Conservation (phyloP, 2,113 vertebrate species). For the Columba livia region DNA sequence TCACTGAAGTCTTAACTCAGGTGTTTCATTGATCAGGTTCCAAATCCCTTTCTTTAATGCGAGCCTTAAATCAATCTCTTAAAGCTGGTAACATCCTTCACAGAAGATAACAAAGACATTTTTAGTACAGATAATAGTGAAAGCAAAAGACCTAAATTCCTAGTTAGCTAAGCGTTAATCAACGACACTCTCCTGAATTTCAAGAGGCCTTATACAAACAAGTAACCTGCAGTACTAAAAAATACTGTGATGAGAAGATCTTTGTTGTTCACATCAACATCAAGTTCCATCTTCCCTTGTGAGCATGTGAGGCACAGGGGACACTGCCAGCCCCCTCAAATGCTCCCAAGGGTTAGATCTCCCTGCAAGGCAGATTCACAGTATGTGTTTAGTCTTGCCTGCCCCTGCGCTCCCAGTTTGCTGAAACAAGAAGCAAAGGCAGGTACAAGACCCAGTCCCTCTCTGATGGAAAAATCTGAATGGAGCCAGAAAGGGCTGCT, state of each 20-base stretch:
- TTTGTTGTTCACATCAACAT: not conserved
- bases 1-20: slow-evolving; percentile 14
- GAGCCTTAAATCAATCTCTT: slow-evolving; percentile 18
- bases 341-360: fast-evolving
- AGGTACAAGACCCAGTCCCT: not conserved
- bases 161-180: not conserved
- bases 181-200: not conserved
- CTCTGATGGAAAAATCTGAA: not conserved
- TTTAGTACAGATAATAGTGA: slow-evolving; percentile 14
- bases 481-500: fast-evolving
- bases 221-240: not conserved
- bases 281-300: not conserved
- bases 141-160: slow-evolving; percentile 1
- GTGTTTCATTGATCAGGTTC: slow-evolving; percentile 48
- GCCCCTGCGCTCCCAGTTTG: not conserved
- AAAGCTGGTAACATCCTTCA: not conserved
- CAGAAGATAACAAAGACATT: not conserved
- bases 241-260: not conserved
- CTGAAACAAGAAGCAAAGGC: not conserved
- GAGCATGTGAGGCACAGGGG: fast-evolving
- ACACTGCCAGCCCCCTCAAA: too few relatives aligned
- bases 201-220: not conserved
- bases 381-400: not conserved
- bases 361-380: fast-evolving
- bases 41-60: not conserved